Evolutionary conservation across 1,140 invertebrate genomes (phyloP).

Genomic region (Drosophila pseudoobscura): DNA sequence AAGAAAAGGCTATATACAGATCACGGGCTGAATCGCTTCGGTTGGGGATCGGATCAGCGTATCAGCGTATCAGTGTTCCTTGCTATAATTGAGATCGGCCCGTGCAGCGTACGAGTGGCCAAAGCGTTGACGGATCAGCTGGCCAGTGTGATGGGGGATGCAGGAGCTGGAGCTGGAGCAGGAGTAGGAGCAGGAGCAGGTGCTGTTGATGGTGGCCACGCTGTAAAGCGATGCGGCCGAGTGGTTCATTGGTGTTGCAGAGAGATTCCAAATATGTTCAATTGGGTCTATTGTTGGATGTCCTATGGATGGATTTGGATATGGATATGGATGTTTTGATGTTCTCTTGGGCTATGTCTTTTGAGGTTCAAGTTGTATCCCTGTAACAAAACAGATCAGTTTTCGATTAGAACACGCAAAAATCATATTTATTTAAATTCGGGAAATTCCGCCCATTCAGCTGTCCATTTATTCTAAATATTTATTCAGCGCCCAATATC

Average conservation of each 20-base stretch:
- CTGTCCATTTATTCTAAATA: slow-evolving; percentile 39
- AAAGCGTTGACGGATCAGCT: slow-evolving; percentile 50
- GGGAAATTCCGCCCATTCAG: slow-evolving; percentile 22
- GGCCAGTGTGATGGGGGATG: slow-evolving; percentile 53
- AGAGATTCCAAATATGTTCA: slow-evolving; percentile 26
- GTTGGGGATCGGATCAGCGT: neutral
- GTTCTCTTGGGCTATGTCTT: slow-evolving; percentile 42
- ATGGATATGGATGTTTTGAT: neutral
- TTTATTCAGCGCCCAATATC: slow-evolving; percentile 39
- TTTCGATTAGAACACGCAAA: neutral
- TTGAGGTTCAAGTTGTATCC: slow-evolving; percentile 65
- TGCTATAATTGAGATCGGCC: slow-evolving; percentile 76
- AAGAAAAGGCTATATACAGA: slow-evolving; percentile 9
- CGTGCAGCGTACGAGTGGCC: slow-evolving; percentile 78
- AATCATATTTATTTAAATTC: slow-evolving; percentile 26
- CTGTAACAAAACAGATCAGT: slow-evolving; percentile 23
- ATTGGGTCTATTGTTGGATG: slow-evolving; percentile 20
- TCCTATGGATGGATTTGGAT: slow-evolving; percentile 4
- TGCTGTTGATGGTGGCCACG: slow-evolving; percentile 66
- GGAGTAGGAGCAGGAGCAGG: slow-evolving; percentile 28
- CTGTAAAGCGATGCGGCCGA: slow-evolving; percentile 70
- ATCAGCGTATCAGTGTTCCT: neutral
- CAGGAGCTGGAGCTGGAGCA: slow-evolving; percentile 24
- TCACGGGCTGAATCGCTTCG: slow-evolving; percentile 1
- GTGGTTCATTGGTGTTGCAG: slow-evolving; percentile 77